A percentile compares a stretch with the other conserved stretches of the same genome.
phyloP scores from a whole-genome alignment of 2,113 vertebrate species.

The Ictalurus punctatus region DNA sequence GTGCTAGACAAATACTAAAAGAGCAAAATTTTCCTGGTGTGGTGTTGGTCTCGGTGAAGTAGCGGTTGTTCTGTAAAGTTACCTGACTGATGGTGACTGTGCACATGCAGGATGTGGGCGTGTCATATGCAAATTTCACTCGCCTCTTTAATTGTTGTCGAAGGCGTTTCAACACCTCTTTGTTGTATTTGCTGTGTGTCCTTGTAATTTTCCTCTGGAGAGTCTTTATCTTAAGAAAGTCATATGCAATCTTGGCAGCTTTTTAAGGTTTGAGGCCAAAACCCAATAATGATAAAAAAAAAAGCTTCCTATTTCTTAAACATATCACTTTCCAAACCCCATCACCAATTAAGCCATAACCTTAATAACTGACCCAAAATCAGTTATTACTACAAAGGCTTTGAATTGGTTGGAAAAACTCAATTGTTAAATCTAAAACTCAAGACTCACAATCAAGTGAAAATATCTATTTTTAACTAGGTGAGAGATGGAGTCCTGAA shows the following conservation, averaged over 20 bases:
- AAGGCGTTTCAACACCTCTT: background rate
- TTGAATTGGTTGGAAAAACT: fast-evolving
- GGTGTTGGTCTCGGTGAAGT: background rate
- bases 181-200: background rate
- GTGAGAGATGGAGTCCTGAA: background rate
- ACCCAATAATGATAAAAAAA: background rate
- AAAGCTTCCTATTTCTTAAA: background rate
- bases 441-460: background rate
- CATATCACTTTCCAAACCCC: background rate
- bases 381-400: no score
- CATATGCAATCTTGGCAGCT: background rate
- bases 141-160: background rate
- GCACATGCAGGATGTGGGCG: background rate
- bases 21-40: background rate
- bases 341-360: background rate
- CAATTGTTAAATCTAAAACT: background rate
- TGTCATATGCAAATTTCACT: background rate
- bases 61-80: background rate
- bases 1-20: slow-evolving; percentile 30
- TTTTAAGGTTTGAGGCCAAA: background rate
- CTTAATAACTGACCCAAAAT: background rate
- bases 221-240: no score
- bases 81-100: background rate
- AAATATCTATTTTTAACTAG: background rate
- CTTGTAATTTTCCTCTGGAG: background rate